Base-by-base conservation (phyloP, 2,888 invertebrate genomes). In the Cosmopolites sordidus region DNA sequence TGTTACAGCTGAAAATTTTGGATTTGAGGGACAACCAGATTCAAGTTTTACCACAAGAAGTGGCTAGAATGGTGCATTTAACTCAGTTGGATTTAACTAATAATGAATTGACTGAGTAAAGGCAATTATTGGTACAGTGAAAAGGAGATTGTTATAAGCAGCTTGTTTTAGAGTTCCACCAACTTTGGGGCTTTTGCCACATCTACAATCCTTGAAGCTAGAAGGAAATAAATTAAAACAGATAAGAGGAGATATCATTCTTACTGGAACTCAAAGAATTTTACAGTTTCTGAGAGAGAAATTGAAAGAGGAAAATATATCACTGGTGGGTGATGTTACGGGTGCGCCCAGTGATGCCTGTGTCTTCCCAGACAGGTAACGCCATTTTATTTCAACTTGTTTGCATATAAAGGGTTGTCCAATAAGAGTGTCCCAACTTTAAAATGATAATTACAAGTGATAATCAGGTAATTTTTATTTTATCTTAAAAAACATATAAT, bases 181-280 rank as follows among this genome's bases (percentile, higher is more conserved):
- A 64, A 77, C 78, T n/a, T 67, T 89, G 46, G 79, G 85, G 16
- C 72, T 81, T 1, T 77, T 95, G 63, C 83, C 87, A 0, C 87
- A 91, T 68, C 75, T 95, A 52, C 89, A 90, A 65, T 87, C 87
- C 61, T 78, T 95, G 45, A 84, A 84, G 58, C 79, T 94, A 65
- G 90, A 92, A 61, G 94, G 94, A 3, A 95, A 95, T 75, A 87
- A 87, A 64, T 76, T 94, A 61, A 83, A 87, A 64, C 84, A 84
- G 47, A 84, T 95, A 18, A 77, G 94, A 29, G 81, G 87, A 54
- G 94, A 94, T 71, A 83, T 95, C 50, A 78, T 94, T 47, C 83
- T 86, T 68, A 84, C 89, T 54, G 94, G 94, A n/a, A 91, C 92
- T 0, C 79, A 81, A 37, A 76, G 90, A 53, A 82, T 95, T 68